Evolutionary conservation across 2,797 vertebrate genomes (phyloP).

Genomic region (Phrynocephalus guinanensis): DNA sequence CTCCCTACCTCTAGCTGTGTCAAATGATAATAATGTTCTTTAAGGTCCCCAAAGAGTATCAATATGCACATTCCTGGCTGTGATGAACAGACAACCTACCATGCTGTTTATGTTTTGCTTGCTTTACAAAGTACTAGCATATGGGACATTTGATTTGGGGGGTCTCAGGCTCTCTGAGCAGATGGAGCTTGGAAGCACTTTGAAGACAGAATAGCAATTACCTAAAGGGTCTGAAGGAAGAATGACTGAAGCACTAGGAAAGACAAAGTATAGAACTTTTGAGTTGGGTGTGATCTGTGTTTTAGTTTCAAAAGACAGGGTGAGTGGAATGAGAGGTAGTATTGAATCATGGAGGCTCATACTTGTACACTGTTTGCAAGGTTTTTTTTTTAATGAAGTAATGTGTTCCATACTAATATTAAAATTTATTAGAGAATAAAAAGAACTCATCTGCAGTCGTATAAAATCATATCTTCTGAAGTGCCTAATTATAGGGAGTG

Average conservation of each 20-base stretch:
- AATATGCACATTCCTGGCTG: slow-evolving; percentile 46
- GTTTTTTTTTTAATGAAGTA: background rate
- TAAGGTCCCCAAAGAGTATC: slow-evolving; percentile 29
- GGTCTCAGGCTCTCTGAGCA: slow-evolving; percentile 57
- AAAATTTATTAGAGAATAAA: slow-evolving; percentile 13
- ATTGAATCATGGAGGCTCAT: background rate
- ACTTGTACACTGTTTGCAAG: background rate
- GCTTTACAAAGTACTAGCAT: slow-evolving; percentile 47
- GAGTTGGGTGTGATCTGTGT: background rate
- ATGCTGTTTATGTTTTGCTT: slow-evolving; percentile 47
- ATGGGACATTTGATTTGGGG: slow-evolving; percentile 9
- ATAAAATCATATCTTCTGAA: slow-evolving; percentile 22
- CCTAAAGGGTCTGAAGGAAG: background rate
- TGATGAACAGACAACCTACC: background rate
- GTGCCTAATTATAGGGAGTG: slow-evolving; percentile 24
- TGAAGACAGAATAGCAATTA: background rate
- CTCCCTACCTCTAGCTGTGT: background rate
- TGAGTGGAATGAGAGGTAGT: background rate
- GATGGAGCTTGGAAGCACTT: slow-evolving; percentile 38
- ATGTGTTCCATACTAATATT: slow-evolving; percentile 24
- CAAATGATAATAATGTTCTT: slow-evolving; percentile 17
- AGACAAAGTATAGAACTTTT: background rate
- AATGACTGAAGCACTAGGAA: background rate
- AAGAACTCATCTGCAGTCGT: slow-evolving; percentile 17
- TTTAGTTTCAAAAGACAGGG: background rate